A percentile compares a stretch with the other conserved stretches of the same genome.
Evolutionary conservation across 2,113 vertebrate species (phyloP).

Genomic region (Sebastes schlegelii): DNA sequence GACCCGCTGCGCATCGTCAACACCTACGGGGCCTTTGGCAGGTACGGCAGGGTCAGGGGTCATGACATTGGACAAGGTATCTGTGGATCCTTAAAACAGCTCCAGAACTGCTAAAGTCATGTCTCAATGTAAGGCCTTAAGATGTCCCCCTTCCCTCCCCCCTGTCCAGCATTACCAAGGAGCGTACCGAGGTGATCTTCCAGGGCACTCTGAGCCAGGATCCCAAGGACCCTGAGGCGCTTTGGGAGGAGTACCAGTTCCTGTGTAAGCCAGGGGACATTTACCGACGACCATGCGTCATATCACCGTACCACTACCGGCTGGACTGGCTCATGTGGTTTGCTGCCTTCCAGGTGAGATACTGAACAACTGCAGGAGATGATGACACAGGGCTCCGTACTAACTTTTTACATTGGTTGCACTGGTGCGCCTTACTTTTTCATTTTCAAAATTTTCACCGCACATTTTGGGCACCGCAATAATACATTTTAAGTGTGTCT

Average conservation of each 20-base stretch:
- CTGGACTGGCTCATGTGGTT: slow-evolving; percentile 99
- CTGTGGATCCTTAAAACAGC: not conserved
- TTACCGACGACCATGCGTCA: slow-evolving; percentile 87
- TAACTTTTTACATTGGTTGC: too few relatives aligned
- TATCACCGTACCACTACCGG: slow-evolving; percentile 94
- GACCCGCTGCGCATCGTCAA: slow-evolving; percentile 94
- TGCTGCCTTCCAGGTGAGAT: slow-evolving; percentile 92
- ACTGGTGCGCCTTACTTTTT: too few relatives aligned
- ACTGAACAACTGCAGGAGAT: not conserved
- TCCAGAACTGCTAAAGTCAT: not conserved
- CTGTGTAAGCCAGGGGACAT: slow-evolving; percentile 92
- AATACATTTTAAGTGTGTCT: too few relatives aligned
- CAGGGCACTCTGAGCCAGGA: slow-evolving; percentile 91
- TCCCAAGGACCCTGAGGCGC: slow-evolving; percentile 82
- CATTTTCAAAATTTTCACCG: too few relatives aligned
- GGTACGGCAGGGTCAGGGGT: slow-evolving; percentile 80
- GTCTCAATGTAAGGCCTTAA: not conserved
- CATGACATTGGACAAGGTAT: not conserved
- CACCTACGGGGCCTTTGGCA: slow-evolving; percentile 97
- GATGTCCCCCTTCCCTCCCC: not conserved
- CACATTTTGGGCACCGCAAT: too few relatives aligned
- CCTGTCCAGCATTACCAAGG: slow-evolving; percentile 89
- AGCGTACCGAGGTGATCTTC: slow-evolving; percentile 94
- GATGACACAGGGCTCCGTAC: too few relatives aligned
- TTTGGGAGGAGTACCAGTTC: slow-evolving; percentile 97